Conservation (phyloP, 2,797 vertebrate species). For the Arctocebus calabarensis region DNA sequence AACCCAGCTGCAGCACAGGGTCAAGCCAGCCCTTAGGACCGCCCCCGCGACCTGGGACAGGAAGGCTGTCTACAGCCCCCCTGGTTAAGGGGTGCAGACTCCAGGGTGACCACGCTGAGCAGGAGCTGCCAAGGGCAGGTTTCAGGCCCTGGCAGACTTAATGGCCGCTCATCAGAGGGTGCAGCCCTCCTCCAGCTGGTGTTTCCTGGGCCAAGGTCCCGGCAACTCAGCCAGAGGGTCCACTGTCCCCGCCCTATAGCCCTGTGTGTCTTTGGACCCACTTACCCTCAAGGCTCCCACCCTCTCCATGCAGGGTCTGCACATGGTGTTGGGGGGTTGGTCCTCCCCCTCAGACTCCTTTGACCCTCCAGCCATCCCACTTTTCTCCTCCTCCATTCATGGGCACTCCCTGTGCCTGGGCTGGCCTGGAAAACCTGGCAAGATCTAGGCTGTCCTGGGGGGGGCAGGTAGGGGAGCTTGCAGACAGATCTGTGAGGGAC, state of each 20-base stretch:
- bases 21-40: neutral
- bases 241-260: fast-evolving
- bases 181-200: neutral
- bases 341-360: neutral
- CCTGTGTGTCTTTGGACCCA: neutral
- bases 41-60: neutral
- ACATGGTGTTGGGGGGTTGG: too few species aligned
- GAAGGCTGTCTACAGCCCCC: neutral
- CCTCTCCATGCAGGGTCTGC: neutral
- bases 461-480: neutral
- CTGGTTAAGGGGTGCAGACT: neutral
- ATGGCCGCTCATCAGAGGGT: neutral
- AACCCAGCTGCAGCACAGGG: neutral
- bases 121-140: too few species aligned
- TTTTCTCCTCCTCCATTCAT: too few species aligned
- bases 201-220: fast-evolving
- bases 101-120: fast-evolving
- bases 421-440: neutral
- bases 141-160: neutral
- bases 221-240: neutral
- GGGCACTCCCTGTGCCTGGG: fast-evolving
- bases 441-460: neutral
- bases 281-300: neutral
- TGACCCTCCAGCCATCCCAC: neutral
- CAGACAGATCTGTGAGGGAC: neutral